phyloP scores from a whole-genome alignment of 1,140 invertebrate species.

The Euwallacea fornicatus region DNA sequence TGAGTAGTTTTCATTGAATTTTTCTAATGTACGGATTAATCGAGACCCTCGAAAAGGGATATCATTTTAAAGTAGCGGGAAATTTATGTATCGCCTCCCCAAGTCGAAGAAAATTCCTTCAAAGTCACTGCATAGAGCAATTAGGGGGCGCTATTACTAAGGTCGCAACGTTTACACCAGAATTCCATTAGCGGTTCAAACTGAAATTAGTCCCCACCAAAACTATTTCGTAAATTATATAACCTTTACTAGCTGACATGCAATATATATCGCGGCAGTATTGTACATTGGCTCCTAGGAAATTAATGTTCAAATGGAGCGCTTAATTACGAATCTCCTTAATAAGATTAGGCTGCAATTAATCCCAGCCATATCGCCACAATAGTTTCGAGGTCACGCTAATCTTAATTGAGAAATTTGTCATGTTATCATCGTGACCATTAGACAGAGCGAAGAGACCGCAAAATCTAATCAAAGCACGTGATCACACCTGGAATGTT shows the following conservation, averaged over 20 bases:
- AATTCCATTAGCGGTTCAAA: conserved; percentile 21
- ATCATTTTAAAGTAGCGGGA: background rate
- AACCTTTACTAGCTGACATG: conserved; percentile 35
- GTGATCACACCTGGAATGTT: conserved; percentile 34
- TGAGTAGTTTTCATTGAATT: background rate
- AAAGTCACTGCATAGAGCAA: background rate
- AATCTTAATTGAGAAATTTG: conserved; percentile 40
- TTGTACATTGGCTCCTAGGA: conserved; percentile 31
- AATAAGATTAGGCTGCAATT: conserved; percentile 43
- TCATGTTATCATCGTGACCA: conserved; percentile 39
- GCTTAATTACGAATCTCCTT: conserved; percentile 42
- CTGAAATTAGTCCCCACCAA: conserved; percentile 29
- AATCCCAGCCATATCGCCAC: conserved; percentile 36
- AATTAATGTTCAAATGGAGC: conserved; percentile 44
- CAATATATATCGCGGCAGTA: conserved; percentile 30
- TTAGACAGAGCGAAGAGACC: conserved; percentile 30
- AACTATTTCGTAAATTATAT: conserved; percentile 30
- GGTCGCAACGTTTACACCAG: conserved; percentile 3
- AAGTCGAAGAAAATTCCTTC: background rate
- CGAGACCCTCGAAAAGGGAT: background rate
- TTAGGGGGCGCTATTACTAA: background rate
- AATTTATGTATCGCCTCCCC: background rate
- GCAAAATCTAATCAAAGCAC: conserved; percentile 33
- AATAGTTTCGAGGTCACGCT: conserved; percentile 28
- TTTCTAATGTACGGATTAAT: background rate